A percentile compares a stretch with the other conserved stretches of the same genome.
Evolutionary conservation across 2,888 invertebrate genomes (phyloP).

Genomic region (Nomada fabriciana): DNA sequence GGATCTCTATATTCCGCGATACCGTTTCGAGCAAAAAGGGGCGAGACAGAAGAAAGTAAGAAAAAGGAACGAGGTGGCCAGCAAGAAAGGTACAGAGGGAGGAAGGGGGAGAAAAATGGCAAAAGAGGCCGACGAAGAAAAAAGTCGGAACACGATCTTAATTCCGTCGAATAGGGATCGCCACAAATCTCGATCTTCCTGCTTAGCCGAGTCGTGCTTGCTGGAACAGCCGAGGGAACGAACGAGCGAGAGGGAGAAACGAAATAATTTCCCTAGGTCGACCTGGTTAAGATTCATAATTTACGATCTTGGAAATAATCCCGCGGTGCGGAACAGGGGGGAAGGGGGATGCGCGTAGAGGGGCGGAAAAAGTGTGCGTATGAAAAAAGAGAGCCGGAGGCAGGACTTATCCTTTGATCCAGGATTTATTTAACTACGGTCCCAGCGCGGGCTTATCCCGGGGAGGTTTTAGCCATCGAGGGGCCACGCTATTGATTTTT

Average conservation of each 20-base stretch:
- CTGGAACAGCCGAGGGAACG: constrained; percentile 16
- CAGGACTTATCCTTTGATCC: constrained; percentile 84
- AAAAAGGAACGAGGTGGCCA: background rate
- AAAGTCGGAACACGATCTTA: constrained; percentile 76
- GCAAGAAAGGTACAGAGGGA: constrained; percentile 7
- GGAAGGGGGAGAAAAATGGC: constrained; percentile 39
- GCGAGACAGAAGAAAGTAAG: background rate
- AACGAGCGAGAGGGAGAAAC: constrained; percentile 43
- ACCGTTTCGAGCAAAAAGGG: background rate
- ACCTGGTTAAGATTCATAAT: constrained; percentile 81
- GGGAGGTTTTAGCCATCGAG: constrained; percentile 81
- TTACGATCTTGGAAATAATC: constrained; percentile 81
- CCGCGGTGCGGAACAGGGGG: constrained; percentile 63
- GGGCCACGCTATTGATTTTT: constrained; percentile 83
- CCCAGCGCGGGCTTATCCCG: constrained; percentile 83
- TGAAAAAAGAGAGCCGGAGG: constrained; percentile 75
- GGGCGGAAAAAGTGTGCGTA: constrained; percentile 53
- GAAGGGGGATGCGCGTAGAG: constrained; percentile 6
- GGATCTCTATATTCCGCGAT: background rate
- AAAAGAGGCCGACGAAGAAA: constrained; percentile 31
- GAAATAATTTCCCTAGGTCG: constrained; percentile 77
- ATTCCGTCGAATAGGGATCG: constrained; percentile 74
- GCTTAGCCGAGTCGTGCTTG: constrained; percentile 67
- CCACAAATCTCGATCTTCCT: constrained; percentile 79
- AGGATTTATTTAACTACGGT: constrained; percentile 84